Conservation (phyloP, 1,140 invertebrate genomes). For the Drosophila ananassae region DNA sequence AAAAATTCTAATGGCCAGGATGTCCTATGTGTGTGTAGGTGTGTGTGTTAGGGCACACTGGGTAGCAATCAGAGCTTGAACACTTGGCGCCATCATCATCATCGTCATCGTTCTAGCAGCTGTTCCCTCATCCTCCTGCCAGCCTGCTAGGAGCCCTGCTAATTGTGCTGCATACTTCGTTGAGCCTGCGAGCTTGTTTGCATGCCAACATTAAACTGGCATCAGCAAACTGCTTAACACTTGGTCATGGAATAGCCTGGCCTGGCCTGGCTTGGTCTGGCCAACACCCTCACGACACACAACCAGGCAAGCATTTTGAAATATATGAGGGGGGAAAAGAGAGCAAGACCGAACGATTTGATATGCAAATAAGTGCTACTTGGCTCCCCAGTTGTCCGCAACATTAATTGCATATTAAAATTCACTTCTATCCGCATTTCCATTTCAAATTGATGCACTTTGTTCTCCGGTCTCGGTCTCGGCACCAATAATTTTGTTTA, state of each 20-base stretch:
- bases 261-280: not conserved
- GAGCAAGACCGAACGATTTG: conserved; percentile 27
- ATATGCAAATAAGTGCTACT: conserved; percentile 32
- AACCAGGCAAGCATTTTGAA: not conserved
- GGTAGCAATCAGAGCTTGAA: conserved; percentile 74
- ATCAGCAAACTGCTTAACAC: conserved; percentile 13
- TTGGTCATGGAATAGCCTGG: not conserved
- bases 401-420: conserved; percentile 70
- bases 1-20: conserved; percentile 50
- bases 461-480: conserved; percentile 15
- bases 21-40: not conserved
- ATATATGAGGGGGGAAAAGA: not conserved
- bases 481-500: conserved; percentile 37
- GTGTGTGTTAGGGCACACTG: conserved; percentile 5
- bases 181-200: conserved; percentile 16
- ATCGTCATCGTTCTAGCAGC: conserved; percentile 32
- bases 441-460: conserved; percentile 41
- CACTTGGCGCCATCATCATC: conserved; percentile 64
- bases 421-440: conserved; percentile 51
- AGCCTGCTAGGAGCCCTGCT: conserved; percentile 36
- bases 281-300: not conserved
- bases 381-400: conserved; percentile 49
- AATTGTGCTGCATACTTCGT: conserved; percentile 66
- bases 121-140: no score
- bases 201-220: conserved; percentile 8